Evolutionary conservation across 1,140 invertebrate genomes (phyloP).

Genomic region (Drosophila parabipectinata): DNA sequence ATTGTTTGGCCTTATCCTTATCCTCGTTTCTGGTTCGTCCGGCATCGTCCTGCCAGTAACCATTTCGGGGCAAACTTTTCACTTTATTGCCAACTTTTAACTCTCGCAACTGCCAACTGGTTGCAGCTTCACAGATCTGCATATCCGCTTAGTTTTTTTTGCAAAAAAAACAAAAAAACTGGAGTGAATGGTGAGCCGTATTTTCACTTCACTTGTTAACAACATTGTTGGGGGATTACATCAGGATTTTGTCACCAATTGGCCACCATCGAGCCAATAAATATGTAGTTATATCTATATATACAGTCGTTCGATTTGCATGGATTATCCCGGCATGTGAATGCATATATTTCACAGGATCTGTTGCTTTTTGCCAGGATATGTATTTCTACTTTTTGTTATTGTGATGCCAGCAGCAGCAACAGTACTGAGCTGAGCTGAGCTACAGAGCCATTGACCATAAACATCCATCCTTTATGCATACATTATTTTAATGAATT

Average conservation of each 20-base stretch:
- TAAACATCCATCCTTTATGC: slow-evolving; percentile 74
- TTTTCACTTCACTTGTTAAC: slow-evolving; percentile 45
- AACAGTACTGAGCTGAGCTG: too few species aligned
- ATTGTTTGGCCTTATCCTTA: slow-evolving; percentile 63
- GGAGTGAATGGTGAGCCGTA: background rate
- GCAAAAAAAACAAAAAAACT: background rate
- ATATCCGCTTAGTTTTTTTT: slow-evolving; percentile 31
- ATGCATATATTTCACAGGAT: background rate
- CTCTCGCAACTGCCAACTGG: background rate
- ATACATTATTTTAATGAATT: slow-evolving; percentile 82
- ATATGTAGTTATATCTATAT: slow-evolving; percentile 21
- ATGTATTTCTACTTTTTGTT: background rate
- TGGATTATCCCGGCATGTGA: slow-evolving; percentile 55
- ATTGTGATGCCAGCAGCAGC: slow-evolving; percentile 19
- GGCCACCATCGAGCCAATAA: slow-evolving; percentile 29
- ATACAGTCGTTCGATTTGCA: slow-evolving; percentile 43
- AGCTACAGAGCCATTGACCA: slow-evolving; percentile 42
- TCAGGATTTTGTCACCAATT: slow-evolving; percentile 42
- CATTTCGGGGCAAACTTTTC: slow-evolving; percentile 22
- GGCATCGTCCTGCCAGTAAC: background rate
- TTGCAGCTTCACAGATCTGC: slow-evolving; percentile 5
- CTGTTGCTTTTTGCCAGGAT: background rate
- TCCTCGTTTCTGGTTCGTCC: background rate
- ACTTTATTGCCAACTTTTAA: slow-evolving; percentile 26
- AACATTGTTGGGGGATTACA: slow-evolving; percentile 58